phyloP scores from a whole-genome alignment of 64 coral and sea anemone species.

The Montipora efflorescens region DNA sequence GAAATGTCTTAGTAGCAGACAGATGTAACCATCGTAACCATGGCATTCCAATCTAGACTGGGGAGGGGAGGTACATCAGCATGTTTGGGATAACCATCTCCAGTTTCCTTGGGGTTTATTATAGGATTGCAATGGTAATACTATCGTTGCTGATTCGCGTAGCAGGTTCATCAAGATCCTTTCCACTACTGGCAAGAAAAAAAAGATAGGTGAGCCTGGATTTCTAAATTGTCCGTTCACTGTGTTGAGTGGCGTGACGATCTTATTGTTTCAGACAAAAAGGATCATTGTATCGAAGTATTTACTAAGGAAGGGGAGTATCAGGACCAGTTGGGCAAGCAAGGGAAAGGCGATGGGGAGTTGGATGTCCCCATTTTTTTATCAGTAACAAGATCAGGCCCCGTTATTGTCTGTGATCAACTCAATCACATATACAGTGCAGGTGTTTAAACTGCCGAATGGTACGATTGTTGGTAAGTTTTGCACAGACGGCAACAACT shows the following conservation, averaged over 20 bases:
- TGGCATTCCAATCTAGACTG: neutral
- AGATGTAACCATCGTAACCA: neutral
- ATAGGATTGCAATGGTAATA: constrained; percentile 70
- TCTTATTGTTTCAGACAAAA: no score
- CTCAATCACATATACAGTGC: no score
- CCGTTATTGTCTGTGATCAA: no score
- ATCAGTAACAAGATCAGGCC: no score
- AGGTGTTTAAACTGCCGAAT: no score
- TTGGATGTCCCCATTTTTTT: neutral
- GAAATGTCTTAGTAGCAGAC: constrained; percentile 9
- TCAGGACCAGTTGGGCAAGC: no score
- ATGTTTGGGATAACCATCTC: constrained; percentile 40
- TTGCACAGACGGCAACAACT: no score
- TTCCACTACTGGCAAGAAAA: constrained; percentile 51
- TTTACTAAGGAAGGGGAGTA: no score
- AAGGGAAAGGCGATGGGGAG: constrained; percentile 17
- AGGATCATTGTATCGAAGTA: no score
- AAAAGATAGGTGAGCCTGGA: neutral
- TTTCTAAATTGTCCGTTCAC: neutral
- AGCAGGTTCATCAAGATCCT: constrained; percentile 66
- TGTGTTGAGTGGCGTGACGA: neutral
- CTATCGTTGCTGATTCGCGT: constrained; percentile 85
- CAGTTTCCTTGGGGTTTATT: constrained; percentile 81
- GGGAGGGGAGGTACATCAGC: neutral
- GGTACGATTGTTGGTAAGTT: no score